Conservation (phyloP, 1,140 invertebrate species). For the Drosophila cardini region DNA sequence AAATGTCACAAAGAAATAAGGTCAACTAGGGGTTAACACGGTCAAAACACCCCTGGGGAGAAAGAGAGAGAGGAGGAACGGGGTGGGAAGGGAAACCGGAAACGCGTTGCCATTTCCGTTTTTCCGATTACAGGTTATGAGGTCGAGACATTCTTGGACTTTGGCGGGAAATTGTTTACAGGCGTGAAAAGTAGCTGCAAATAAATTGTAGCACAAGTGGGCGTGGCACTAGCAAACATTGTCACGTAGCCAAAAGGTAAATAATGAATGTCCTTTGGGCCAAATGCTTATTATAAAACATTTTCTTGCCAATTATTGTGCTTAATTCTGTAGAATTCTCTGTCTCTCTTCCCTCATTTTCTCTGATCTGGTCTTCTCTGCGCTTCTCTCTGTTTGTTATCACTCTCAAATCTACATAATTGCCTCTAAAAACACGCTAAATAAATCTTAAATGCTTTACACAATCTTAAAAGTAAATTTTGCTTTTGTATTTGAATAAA, state of each 20-base stretch:
- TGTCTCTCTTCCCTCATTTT: not conserved
- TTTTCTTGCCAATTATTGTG: constrained; percentile 27
- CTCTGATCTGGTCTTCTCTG: not conserved
- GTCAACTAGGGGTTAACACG: constrained; percentile 58
- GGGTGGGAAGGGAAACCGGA: constrained; percentile 41
- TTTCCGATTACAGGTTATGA: constrained; percentile 52
- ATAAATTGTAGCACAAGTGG: constrained; percentile 44
- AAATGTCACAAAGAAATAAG: constrained; percentile 54
- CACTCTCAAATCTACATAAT: constrained; percentile 51
- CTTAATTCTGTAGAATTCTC: not conserved
- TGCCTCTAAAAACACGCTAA: constrained; percentile 49
- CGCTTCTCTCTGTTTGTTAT: constrained; percentile 12
- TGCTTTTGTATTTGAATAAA: no score
- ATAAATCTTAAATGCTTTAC: constrained; percentile 43
- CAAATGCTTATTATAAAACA: constrained; percentile 21
- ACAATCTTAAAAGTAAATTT: constrained; percentile 21
- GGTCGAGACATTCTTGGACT: constrained; percentile 24
- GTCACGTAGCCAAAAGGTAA: constrained; percentile 15
- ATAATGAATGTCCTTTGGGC: not conserved
- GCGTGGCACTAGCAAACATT: constrained; percentile 8
- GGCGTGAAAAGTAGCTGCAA: constrained; percentile 54
- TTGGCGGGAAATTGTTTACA: constrained; percentile 37
- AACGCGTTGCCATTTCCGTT: constrained; percentile 63
- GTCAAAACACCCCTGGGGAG: not conserved
- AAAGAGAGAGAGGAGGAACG: not conserved